A percentile compares a stretch with the other conserved stretches of the same genome.
These are phyloP conservation scores for Thecocarcelia acutangulata DNA, from an alignment of 2,888 invertebrate species.

Conservation along the genomic window DNA sequence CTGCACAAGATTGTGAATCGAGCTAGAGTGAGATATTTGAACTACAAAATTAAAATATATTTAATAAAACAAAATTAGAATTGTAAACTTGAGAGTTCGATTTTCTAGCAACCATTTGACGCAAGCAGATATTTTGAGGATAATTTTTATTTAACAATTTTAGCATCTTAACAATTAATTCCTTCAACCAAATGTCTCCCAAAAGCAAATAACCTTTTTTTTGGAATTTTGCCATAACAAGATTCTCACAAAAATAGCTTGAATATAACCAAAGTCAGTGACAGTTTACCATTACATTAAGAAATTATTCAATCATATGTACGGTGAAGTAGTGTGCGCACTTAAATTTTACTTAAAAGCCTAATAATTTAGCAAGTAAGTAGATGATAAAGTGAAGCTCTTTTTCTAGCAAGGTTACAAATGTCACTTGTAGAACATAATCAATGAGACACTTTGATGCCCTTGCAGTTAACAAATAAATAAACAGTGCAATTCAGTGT, in stretches of 20 bases:
- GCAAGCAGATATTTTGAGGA: conserved; percentile 63
- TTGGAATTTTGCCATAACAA: conserved; percentile 64
- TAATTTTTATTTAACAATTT: conserved; percentile 23
- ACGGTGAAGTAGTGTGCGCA: conserved; percentile 2
- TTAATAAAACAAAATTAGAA: neutral
- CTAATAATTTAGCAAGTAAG: conserved; percentile 8
- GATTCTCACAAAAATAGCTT: conserved; percentile 77
- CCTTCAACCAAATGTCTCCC: conserved; percentile 81
- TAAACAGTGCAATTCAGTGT: no score
- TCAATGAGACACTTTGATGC: conserved; percentile 75
- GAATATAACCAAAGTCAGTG: conserved; percentile 77
- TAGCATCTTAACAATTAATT: neutral
- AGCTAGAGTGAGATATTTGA: conserved; percentile 70
- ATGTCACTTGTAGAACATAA: conserved; percentile 57
- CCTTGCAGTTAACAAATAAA: conserved; percentile 60
- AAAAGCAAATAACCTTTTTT: conserved; percentile 77
- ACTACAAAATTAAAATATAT: neutral
- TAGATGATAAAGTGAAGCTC: conserved; percentile 24
- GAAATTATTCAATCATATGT: neutral
- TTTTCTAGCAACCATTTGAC: conserved; percentile 72
- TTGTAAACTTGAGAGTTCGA: conserved; percentile 69
- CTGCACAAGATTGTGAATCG: no score
- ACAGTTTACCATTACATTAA: conserved; percentile 76
- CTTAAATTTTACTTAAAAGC: conserved; percentile 60
- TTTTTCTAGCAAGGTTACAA: conserved; percentile 71